Evolutionary conservation across 2,113 vertebrate species (phyloP).

Genomic region (Micromys minutus): DNA sequence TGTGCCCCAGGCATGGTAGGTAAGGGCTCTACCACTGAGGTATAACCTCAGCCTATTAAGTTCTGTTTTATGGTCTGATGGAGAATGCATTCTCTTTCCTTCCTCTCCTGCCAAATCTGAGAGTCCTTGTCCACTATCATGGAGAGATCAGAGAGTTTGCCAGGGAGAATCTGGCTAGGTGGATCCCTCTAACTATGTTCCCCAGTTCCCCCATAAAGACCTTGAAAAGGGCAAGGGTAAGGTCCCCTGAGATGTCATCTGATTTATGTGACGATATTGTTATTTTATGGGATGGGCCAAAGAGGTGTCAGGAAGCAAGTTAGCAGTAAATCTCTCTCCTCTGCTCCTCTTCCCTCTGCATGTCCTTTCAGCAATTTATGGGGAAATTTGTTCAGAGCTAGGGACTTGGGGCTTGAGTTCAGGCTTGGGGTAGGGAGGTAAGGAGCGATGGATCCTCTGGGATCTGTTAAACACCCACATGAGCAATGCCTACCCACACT

Average conservation of each 20-base stretch:
- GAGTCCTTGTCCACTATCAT: background rate
- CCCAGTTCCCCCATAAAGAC: conserved; percentile 36
- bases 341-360: conserved; percentile 26
- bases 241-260: conserved; percentile 20
- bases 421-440: conserved; percentile 64
- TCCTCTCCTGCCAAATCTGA: background rate
- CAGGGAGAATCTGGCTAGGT: conserved; percentile 12
- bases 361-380: conserved; percentile 66
- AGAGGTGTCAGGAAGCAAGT: conserved; percentile 66
- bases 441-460: conserved; percentile 58
- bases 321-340: conserved; percentile 75
- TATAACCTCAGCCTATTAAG: background rate
- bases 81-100: background rate
- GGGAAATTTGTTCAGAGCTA: conserved; percentile 64
- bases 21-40: background rate
- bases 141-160: background rate
- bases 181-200: background rate
- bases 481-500: background rate
- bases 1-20: background rate
- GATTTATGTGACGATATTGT: conserved; percentile 67
- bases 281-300: conserved; percentile 72
- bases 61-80: background rate
- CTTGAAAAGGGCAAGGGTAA: conserved; percentile 59
- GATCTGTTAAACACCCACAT: background rate
- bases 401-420: conserved; percentile 70